Conservation (phyloP, 2,113 vertebrate genomes). For the Zapus hudsonius region DNA sequence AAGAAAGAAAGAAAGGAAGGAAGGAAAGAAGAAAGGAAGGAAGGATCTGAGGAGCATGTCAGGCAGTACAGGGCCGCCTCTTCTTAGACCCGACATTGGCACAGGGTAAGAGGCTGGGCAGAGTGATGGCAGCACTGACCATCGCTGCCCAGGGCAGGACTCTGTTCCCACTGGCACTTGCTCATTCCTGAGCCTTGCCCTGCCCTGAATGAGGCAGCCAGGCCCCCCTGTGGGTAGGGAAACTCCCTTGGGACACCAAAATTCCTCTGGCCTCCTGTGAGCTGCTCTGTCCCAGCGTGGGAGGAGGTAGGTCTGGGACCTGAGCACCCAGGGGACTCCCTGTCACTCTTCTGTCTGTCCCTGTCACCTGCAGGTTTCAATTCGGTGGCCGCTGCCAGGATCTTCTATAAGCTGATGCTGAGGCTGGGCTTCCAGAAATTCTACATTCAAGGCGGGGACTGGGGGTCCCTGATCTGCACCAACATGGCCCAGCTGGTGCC, state of each 20-base stretch:
- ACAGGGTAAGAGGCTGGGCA: not conserved
- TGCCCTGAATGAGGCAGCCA: too few species aligned
- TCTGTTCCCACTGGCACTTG: not conserved
- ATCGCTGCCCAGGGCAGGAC: not conserved
- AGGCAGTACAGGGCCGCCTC: not conserved
- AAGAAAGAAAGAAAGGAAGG: too few species aligned
- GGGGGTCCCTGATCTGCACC: slow-evolving; percentile 85
- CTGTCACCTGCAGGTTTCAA: slow-evolving; percentile 77
- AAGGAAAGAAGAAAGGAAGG: too few species aligned
- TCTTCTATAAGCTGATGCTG: slow-evolving; percentile 88
- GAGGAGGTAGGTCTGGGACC: not conserved
- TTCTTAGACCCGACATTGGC: not conserved
- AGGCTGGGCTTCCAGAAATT: slow-evolving; percentile 85
- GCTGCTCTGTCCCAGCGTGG: not conserved
- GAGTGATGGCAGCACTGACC: not conserved
- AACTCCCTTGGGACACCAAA: not conserved
- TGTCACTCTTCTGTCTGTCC: not conserved
- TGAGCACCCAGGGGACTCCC: not conserved
- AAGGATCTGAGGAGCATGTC: not conserved
- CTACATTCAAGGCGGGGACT: slow-evolving; percentile 88
- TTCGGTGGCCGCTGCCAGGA: slow-evolving; percentile 79
- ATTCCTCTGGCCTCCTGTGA: not conserved
- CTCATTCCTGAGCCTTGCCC: too few species aligned
- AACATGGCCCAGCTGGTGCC: slow-evolving; percentile 88
- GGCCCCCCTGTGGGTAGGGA: too few species aligned